A percentile compares a stretch with the other conserved stretches of the same genome.
phyloP scores from a whole-genome alignment of 2,113 vertebrate species.

The Gymnorhina tibicen region DNA sequence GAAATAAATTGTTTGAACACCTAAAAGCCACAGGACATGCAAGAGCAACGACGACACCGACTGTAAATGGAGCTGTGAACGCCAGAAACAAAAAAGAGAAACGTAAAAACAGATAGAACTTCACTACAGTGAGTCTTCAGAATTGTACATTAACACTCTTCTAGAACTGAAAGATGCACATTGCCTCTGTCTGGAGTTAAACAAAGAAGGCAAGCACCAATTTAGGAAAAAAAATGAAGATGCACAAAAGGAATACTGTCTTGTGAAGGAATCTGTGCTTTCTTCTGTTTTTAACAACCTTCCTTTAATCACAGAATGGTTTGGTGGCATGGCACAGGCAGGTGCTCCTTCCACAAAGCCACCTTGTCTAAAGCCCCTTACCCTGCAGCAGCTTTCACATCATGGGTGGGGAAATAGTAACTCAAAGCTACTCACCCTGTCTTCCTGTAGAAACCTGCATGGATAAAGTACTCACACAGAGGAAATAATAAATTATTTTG shows the following conservation, averaged over 20 bases:
- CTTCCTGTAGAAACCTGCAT: not conserved
- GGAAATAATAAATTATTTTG: conserved; percentile 77
- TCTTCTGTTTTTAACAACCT: conserved; percentile 31
- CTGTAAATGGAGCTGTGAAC: conserved; percentile 34
- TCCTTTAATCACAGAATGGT: conserved; percentile 5
- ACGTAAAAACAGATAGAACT: conserved; percentile 81
- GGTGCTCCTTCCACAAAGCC: not conserved
- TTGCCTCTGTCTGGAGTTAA: conserved; percentile 1
- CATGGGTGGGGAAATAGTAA: not conserved
- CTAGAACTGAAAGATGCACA: conserved; percentile 15
- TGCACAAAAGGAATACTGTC: not conserved
- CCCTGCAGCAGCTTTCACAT: not conserved
- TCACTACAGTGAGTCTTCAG: not conserved
- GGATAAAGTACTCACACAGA: not conserved
- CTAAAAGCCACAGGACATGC: conserved; percentile 89
- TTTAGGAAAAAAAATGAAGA: not conserved
- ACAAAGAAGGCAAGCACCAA: not conserved
- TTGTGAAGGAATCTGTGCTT: conserved; percentile 20
- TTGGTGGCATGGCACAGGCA: not conserved
- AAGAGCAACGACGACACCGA: conserved; percentile 51
- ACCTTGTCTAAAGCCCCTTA: not conserved
- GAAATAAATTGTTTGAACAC: conserved; percentile 96
- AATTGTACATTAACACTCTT: not conserved
- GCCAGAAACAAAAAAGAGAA: conserved; percentile 85
- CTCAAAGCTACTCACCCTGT: not conserved